These are phyloP conservation scores for Catocala sponsa DNA, from an alignment of 2,888 invertebrate genomes.

Conservation along the genomic window DNA sequence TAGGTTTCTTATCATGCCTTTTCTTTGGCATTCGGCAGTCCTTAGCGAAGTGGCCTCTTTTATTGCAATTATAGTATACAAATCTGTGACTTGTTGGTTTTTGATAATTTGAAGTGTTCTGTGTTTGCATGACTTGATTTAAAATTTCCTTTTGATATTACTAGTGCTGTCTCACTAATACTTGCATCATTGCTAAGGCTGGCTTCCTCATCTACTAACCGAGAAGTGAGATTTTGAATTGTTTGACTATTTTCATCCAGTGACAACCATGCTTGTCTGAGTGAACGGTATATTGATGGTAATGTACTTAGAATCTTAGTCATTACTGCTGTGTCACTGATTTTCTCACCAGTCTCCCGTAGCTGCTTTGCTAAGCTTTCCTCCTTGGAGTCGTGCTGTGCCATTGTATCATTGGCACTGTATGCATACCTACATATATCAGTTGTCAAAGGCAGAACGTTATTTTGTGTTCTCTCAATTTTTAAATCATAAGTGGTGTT, in stretches of 20 bases:
- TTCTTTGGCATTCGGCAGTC: conserved; percentile 4
- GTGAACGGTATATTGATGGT: conserved; percentile 1
- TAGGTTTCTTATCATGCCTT: not conserved
- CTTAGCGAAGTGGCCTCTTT: conserved; percentile 7
- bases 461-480: too few relatives aligned
- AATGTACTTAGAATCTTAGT: not conserved
- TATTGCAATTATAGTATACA: conserved; percentile 9
- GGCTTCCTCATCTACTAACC: conserved; percentile 7
- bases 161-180: not conserved
- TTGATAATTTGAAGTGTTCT: not conserved
- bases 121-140: conserved; percentile 2
- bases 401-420: not conserved
- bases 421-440: not conserved
- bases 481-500: too few relatives aligned
- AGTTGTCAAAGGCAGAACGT: too few relatives aligned
- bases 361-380: conserved; percentile 1
- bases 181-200: not conserved
- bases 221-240: conserved; percentile 3
- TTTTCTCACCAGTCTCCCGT: not conserved
- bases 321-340: too few relatives aligned
- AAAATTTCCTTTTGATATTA: not conserved
- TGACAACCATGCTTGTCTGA: conserved; percentile 3
- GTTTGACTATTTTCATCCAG: conserved; percentile 5
- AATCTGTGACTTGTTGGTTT: conserved; percentile 1
- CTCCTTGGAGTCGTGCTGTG: not conserved